Conservation (phyloP, 1,140 invertebrate species). For the Rhizoglyphus robini region DNA sequence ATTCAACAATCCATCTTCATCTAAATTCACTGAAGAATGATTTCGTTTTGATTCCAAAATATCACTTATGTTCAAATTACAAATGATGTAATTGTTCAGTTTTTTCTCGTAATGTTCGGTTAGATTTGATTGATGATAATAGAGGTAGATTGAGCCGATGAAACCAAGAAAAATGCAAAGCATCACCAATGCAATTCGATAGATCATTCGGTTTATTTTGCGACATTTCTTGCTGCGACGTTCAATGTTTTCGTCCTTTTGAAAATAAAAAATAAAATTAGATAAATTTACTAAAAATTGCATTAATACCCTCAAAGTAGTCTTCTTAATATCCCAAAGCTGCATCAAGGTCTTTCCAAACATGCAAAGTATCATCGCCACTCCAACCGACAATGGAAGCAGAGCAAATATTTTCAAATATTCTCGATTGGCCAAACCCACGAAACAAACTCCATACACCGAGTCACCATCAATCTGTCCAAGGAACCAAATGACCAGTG, state of each 20-base stretch:
- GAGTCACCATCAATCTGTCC: constrained; percentile 74
- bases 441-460: constrained; percentile 85
- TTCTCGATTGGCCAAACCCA: constrained; percentile 58
- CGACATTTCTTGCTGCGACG: constrained; percentile 30
- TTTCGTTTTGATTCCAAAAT: neutral
- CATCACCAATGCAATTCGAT: neutral
- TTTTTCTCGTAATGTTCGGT: neutral
- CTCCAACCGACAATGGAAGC: constrained; percentile 53
- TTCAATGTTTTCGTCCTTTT: no score
- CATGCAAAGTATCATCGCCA: constrained; percentile 54
- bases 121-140: neutral
- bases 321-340: constrained; percentile 49
- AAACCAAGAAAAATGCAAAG: neutral
- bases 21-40: neutral
- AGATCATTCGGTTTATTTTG: neutral
- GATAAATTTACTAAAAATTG: constrained; percentile 50
- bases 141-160: neutral
- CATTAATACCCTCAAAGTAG: constrained; percentile 56
- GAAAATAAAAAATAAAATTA: no score
- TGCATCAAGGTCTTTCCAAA: constrained; percentile 56
- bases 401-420: constrained; percentile 59
- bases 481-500: constrained; percentile 74
- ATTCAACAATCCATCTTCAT: neutral
- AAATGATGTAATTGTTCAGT: neutral
- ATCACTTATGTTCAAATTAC: neutral